Evolutionary conservation across 2,888 invertebrate species (phyloP).

Genomic region (Melieria picta): DNA sequence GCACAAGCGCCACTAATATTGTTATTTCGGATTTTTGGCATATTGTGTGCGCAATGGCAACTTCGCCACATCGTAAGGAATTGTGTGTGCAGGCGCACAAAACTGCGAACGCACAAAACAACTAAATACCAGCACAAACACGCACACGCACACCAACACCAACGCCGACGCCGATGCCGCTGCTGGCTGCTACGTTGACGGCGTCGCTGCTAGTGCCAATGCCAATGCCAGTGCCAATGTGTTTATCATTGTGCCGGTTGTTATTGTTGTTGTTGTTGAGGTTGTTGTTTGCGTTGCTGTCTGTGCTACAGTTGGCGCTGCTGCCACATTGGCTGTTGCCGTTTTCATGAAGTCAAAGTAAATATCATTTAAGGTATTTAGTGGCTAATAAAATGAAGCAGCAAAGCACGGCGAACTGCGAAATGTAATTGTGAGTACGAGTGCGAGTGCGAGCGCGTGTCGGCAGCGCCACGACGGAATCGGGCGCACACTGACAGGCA

Average conservation of each 20-base stretch:
- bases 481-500: no score
- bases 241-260: neutral
- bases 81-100: no score
- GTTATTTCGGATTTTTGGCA: slow-evolving; percentile 44
- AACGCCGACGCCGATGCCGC: neutral
- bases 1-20: slow-evolving; percentile 41
- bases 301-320: neutral
- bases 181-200: neutral
- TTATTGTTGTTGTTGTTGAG: neutral
- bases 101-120: neutral
- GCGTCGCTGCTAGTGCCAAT: neutral
- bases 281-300: slow-evolving; percentile 4
- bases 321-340: slow-evolving; percentile 9
- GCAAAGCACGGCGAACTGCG: no score
- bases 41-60: slow-evolving; percentile 7
- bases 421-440: no score
- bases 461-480: no score
- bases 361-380: slow-evolving; percentile 50
- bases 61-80: no score
- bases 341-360: slow-evolving; percentile 40
- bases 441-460: no score
- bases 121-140: neutral
- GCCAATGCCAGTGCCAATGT: neutral
- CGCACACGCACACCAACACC: neutral
- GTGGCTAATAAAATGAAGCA: slow-evolving; percentile 48